Conservation (phyloP, 2,888 invertebrate species). For the Prosopocoilus inquinatus region DNA sequence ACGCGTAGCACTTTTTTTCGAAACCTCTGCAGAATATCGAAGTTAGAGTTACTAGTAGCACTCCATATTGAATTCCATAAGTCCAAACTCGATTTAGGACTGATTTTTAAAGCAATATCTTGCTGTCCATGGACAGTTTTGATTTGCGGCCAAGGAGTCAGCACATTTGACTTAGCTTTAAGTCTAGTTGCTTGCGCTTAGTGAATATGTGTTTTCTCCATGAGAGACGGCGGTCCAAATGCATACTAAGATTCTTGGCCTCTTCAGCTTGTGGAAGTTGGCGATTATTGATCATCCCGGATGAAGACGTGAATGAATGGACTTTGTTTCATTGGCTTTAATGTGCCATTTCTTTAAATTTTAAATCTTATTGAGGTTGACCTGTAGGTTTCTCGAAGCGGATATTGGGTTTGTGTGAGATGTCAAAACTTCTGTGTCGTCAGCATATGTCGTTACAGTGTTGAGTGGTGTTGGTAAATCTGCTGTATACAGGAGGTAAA, state of each 20-base stretch:
- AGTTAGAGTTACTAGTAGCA: no score
- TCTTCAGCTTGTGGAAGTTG: neutral
- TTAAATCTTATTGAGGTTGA: neutral
- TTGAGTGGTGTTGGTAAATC: no score
- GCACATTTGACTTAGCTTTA: neutral
- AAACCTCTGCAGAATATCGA: no score
- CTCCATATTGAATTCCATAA: no score
- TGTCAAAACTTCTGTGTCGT: slow-evolving; percentile 5
- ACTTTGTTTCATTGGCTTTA: neutral
- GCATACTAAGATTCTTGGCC: neutral
- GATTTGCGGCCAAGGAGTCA: no score
- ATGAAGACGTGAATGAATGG: neutral
- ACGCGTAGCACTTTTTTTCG: no score
- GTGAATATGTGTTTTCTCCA: slow-evolving; percentile 1
- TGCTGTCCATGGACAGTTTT: no score
- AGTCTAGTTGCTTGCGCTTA: neutral
- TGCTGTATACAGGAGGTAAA: no score
- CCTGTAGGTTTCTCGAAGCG: neutral
- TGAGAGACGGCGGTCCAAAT: neutral
- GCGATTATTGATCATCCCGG: neutral
- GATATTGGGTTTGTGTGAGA: neutral
- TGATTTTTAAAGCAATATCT: no score
- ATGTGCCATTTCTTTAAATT: neutral
- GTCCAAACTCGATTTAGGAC: no score
- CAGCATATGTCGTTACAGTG: neutral